phyloP scores from a whole-genome alignment of 2,113 vertebrate species.

The Pluvianellus socialis region DNA sequence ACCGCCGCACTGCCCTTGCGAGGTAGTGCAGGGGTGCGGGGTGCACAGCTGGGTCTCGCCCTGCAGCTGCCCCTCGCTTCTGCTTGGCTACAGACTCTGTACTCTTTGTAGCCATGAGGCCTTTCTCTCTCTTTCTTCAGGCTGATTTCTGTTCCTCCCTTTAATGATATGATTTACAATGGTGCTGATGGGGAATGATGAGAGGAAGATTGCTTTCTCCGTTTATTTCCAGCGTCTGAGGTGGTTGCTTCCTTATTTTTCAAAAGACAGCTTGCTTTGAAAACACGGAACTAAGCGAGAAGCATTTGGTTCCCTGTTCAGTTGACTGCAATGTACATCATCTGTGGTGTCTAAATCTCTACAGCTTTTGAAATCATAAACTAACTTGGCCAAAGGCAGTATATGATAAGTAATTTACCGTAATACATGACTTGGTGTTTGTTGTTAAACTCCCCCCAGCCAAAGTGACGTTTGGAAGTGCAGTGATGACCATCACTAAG shows the following conservation, averaged over 20 bases:
- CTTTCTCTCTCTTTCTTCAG: not conserved
- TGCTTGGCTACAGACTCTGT: not conserved
- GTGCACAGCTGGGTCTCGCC: not conserved
- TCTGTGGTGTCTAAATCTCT: not conserved
- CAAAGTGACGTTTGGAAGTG: not conserved
- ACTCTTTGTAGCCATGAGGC: not conserved
- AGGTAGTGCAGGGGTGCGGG: not conserved
- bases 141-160: not conserved
- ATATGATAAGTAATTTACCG: not conserved
- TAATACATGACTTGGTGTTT: not conserved
- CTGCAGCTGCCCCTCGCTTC: not conserved
- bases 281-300: not conserved
- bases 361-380: constrained; percentile 7
- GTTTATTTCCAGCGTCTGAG: not conserved
- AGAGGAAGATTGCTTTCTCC: not conserved
- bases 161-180: not conserved
- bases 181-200: not conserved
- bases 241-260: not conserved
- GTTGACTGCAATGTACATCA: not conserved
- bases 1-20: not conserved
- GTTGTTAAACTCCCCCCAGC: not conserved
- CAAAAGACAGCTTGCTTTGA: not conserved
- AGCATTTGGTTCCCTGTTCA: not conserved
- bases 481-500: not conserved
- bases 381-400: not conserved